Evolutionary conservation across 2,888 invertebrate species (phyloP), one percentile per base, ranked within the genome.

Genomic region (Chrysina gloriosa): DNA sequence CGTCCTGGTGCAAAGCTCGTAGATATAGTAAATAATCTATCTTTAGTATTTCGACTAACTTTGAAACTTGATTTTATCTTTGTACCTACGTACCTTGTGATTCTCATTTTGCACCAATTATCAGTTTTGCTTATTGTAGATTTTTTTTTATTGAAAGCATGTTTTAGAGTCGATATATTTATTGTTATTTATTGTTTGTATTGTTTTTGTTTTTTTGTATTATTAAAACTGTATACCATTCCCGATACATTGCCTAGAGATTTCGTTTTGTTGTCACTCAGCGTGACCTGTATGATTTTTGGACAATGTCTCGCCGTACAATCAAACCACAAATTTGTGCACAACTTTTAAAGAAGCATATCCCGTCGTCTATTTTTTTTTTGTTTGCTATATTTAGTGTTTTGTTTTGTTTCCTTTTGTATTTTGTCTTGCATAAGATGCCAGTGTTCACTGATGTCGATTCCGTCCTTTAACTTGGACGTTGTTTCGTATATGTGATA

Each of bases 401-500:
- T 25, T 45, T 56, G 25, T 67, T 36, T 63, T 21, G 39, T 58
- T 42, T 42, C 39, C 47, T 19, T 29, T 19, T 68, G 19, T 50
- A 34, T 16, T 39, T 48, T 21, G 25, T 42, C 34, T 63, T 31
- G 64, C 65, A 56, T 71, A 65, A 63, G 70, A 77, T 77, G 78
- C 79, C 79, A 79, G 78, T 79, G 77, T 72, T 72, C 70, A 69
- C 69, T 70, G 68, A 67, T 69, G 70, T 70, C 67, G 67, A 75
- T 76, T 27, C 27, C 50, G 48, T 50, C 50, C 9, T 27, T 29
- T 50, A 23, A 56, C 54, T 75, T 78, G 77, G 78, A 58, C 58
- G 23, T 56, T 56, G 34, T 58, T 36, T 80, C 81, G 79, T 80
- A 81, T 80, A 80, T 82, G 81, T 82, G 82, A 81, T 82, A 82